These are phyloP conservation scores for Octodon degus DNA, from an alignment of 2,113 vertebrate species.

Conservation along the genomic window DNA sequence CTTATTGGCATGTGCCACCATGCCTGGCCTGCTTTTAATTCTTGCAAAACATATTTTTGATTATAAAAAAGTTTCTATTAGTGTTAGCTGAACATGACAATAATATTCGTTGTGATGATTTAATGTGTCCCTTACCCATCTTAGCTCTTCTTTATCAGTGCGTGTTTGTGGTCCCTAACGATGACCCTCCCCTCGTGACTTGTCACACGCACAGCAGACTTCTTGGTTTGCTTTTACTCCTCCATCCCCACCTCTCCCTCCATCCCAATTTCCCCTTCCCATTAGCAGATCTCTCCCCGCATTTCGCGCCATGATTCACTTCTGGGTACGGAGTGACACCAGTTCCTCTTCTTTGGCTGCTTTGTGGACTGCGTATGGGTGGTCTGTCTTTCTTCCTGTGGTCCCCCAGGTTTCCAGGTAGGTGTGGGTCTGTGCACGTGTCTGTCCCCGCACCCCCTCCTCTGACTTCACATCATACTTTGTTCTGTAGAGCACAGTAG, in stretches of 20 bases:
- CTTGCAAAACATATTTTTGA: no score
- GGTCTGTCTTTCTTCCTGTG: not conserved
- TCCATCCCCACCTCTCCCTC: not conserved
- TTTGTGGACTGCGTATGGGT: not conserved
- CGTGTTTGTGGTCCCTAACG: not conserved
- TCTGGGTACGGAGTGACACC: constrained; percentile 3
- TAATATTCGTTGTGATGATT: not conserved
- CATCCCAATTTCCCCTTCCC: not conserved
- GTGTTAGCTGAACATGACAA: not conserved
- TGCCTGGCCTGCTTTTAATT: no score
- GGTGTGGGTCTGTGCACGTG: not conserved
- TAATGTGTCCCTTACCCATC: not conserved
- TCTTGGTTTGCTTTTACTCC: not conserved
- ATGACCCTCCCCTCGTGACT: not conserved
- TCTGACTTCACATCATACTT: not conserved
- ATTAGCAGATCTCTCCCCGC: not conserved
- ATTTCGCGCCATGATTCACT: not conserved
- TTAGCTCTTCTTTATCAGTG: not conserved
- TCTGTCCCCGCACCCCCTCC: not conserved
- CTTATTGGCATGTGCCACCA: no score
- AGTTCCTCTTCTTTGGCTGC: not conserved
- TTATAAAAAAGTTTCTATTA: no score
- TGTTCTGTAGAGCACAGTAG: not conserved
- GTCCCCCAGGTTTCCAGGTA: not conserved
- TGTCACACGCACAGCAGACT: not conserved